Conservation (phyloP, 2,888 invertebrate genomes). For the Hipparchia sbordonii region DNA sequence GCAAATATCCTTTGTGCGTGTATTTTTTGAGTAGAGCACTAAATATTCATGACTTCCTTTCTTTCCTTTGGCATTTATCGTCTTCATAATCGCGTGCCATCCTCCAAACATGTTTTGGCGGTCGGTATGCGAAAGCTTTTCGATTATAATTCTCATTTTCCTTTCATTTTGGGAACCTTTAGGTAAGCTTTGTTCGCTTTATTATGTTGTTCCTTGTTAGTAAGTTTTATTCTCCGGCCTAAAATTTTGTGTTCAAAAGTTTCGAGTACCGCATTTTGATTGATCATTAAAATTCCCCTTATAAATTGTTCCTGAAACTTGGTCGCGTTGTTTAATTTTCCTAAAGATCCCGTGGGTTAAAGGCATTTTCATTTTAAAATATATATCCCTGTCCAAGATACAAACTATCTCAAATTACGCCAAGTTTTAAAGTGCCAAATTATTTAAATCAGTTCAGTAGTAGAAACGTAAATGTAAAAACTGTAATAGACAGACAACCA, state of each 20-base stretch:
- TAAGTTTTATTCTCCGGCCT: too few species aligned
- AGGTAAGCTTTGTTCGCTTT: background rate
- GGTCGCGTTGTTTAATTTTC: too few species aligned
- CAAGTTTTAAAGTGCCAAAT: too few species aligned
- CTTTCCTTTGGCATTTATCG: conserved; percentile 10
- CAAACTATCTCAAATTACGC: too few species aligned
- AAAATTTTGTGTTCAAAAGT: background rate
- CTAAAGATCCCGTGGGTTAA: too few species aligned
- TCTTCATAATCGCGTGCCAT: conserved; percentile 9
- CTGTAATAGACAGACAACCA: too few species aligned
- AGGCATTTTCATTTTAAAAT: too few species aligned
- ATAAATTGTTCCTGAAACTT: too few species aligned
- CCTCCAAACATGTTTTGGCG: conserved; percentile 4
- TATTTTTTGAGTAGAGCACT: conserved; percentile 6
- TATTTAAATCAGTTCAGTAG: too few species aligned
- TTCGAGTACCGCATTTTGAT: background rate
- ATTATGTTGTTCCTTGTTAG: background rate
- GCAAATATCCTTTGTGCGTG: background rate
- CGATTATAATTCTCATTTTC: conserved; percentile 1
- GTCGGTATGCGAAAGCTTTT: conserved; percentile 8
- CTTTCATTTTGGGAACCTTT: conserved; percentile 4
- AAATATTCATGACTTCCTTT: conserved; percentile 8
- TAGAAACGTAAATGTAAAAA: too few species aligned
- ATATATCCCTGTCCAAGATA: too few species aligned
- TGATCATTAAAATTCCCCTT: background rate